Base-by-base conservation (phyloP, 2,113 vertebrate genomes). In the Caranx ignobilis region DNA sequence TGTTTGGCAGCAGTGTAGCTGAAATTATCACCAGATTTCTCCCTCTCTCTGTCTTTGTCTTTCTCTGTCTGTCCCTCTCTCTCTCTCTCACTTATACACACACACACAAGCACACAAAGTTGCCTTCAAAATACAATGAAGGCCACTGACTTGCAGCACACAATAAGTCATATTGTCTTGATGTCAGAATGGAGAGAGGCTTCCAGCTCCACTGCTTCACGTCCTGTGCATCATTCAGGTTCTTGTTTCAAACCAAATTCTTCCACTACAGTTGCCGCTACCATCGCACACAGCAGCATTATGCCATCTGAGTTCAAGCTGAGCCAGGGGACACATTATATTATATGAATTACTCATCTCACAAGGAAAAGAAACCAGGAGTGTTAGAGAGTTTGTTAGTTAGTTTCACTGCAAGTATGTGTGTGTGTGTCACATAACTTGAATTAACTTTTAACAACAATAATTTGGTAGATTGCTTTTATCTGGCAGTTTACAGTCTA, bases 91-190 rank as follows among this genome's bases (percentile, higher is more conserved):
- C 19, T 11, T 45, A 31, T 63, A 21, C 62, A 61, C 45, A 82
- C 48, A 86, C 15, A 79, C 19, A 13, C 50, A 31, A 67, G 18
- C 63, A 62, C 47, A 81, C 45, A 85, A 13, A 77, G 35, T 43
- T 55, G 73, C 65, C 21, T 85, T 82, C 71, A 66, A 83, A 54
- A 79, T 45, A 89, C 85, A 89, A 80, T 78, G 80, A 71, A 74
- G 16, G 48, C 75, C 16, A 54, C 79, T 89, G 86, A 79, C 70
- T 48, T 65, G 4, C 50, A 50, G 62, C 56, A 61, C 69, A 92
- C 90, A 92, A 89, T 84, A 70, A 56, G 37, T 69, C 3, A 19
- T 35, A 72, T 87, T 92, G 84, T 91, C 31, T 77, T 43, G 16
- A 54, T 48, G 55, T 78, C 76, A 43, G 80, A 83, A 73, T 79